A percentile compares a stretch with the other conserved stretches of the same genome.
Evolutionary conservation across 1,140 invertebrate species (phyloP).

Genomic region (Geopemphigus sp.): DNA sequence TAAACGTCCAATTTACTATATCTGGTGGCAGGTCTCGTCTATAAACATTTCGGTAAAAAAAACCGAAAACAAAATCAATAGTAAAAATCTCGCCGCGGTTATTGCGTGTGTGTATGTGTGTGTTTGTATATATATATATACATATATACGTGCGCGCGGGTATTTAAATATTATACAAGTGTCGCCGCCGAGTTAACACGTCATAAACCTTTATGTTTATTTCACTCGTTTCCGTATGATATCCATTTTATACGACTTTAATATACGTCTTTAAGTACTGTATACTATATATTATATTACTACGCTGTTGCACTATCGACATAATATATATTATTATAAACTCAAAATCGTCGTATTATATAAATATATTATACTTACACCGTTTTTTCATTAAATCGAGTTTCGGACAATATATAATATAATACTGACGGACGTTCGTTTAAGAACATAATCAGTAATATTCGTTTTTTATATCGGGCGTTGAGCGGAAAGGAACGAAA

Average conservation of each 20-base stretch:
- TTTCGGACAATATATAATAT: not conserved
- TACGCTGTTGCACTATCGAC: not conserved
- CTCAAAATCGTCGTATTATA: too few relatives aligned
- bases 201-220: conserved; percentile 35
- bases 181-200: conserved; percentile 1
- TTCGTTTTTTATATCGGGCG: too few relatives aligned
- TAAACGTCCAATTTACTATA: conserved; percentile 17
- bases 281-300: not conserved
- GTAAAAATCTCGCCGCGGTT: conserved; percentile 16
- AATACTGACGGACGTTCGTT: not conserved
- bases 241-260: conserved; percentile 5
- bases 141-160: not conserved
- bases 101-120: not conserved
- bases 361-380: not conserved
- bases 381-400: not conserved
- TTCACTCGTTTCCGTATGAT: conserved; percentile 20
- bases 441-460: too few relatives aligned
- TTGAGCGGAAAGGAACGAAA: too few relatives aligned
- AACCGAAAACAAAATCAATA: conserved; percentile 2
- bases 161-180: not conserved
- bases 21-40: not conserved
- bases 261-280: not conserved
- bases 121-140: not conserved
- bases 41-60: not conserved
- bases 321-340: not conserved